Evolutionary conservation across 2,888 invertebrate species (phyloP).

Genomic region (Acleris holmiana): DNA sequence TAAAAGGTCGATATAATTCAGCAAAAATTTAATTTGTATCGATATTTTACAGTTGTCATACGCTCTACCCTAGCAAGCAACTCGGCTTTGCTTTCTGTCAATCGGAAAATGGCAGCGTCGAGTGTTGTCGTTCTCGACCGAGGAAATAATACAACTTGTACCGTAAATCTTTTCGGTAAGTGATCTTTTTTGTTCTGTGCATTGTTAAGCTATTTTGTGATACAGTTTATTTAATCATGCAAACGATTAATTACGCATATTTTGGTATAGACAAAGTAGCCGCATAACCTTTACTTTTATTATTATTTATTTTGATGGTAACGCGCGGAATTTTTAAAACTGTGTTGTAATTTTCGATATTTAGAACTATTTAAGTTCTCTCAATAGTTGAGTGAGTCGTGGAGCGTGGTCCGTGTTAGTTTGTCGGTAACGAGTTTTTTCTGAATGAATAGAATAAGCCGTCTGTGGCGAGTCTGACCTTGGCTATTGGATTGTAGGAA

Average conservation of each 20-base stretch:
- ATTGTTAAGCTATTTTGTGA: constrained; percentile 30
- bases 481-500: constrained; percentile 84
- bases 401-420: constrained; percentile 51
- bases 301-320: constrained; percentile 57
- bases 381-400: constrained; percentile 27
- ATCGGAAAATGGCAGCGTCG: constrained; percentile 91
- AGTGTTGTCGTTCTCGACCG: constrained; percentile 97
- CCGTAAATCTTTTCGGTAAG: constrained; percentile 98
- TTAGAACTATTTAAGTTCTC: constrained; percentile 24
- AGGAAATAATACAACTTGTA: constrained; percentile 98
- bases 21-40: constrained; percentile 14
- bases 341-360: constrained; percentile 42
- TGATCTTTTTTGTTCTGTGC: constrained; percentile 48
- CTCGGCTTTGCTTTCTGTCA: constrained; percentile 63
- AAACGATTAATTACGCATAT: constrained; percentile 20
- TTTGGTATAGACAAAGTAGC: constrained; percentile 42
- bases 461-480: constrained; percentile 78
- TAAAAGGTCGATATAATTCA: constrained; percentile 16
- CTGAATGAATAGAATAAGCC: constrained; percentile 76
- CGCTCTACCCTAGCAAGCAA: constrained; percentile 41
- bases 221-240: constrained; percentile 25
- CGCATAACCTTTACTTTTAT: constrained; percentile 70
- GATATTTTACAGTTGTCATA: constrained; percentile 9
- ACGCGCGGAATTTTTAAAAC: constrained; percentile 78
- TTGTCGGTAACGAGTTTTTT: constrained; percentile 72